A percentile compares a stretch with the other conserved stretches of the same genome.
Evolutionary conservation across 1,140 invertebrate genomes (phyloP).

Genomic region (Papilio dardanus): DNA sequence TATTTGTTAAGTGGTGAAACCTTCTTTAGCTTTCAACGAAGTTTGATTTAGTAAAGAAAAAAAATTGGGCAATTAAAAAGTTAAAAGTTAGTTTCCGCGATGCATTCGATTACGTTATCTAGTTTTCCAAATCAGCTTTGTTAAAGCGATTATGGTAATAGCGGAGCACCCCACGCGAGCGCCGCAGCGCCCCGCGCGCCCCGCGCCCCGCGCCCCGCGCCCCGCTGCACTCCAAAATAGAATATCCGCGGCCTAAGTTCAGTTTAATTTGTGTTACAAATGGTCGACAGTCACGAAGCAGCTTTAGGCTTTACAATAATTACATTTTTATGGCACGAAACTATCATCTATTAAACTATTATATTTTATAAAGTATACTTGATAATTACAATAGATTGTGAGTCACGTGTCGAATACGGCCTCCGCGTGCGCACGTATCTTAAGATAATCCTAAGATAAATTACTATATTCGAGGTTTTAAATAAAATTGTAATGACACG

Average conservation of each 20-base stretch:
- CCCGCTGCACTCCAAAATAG: slow-evolving; percentile 14
- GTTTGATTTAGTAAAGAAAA: neutral
- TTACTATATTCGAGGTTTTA: too few species aligned
- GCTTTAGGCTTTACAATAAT: slow-evolving; percentile 18
- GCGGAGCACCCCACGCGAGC: too few species aligned
- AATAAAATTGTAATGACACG: too few species aligned
- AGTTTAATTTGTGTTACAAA: slow-evolving; percentile 13
- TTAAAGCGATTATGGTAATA: slow-evolving; percentile 22
- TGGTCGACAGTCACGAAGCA: slow-evolving; percentile 10
- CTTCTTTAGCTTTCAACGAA: neutral
- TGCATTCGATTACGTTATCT: slow-evolving; percentile 19
- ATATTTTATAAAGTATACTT: neutral
- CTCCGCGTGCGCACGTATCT: too few species aligned
- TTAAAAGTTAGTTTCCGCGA: slow-evolving; percentile 9
- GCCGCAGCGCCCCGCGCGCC: neutral
- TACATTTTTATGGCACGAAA: slow-evolving; percentile 13
- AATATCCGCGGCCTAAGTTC: neutral
- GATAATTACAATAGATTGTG: too few species aligned
- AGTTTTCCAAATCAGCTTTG: slow-evolving; percentile 17
- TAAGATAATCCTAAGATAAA: too few species aligned
- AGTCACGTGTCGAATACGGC: too few species aligned
- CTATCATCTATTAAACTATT: neutral
- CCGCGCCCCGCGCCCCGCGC: neutral
- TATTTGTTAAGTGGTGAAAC: too few species aligned
- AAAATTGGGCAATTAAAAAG: neutral